Percentiles rank a stretch among this genome's conserved stretches.
phyloP scores from a whole-genome alignment of 2,797 vertebrate genomes.

The Microctenopoma lineatum region DNA sequence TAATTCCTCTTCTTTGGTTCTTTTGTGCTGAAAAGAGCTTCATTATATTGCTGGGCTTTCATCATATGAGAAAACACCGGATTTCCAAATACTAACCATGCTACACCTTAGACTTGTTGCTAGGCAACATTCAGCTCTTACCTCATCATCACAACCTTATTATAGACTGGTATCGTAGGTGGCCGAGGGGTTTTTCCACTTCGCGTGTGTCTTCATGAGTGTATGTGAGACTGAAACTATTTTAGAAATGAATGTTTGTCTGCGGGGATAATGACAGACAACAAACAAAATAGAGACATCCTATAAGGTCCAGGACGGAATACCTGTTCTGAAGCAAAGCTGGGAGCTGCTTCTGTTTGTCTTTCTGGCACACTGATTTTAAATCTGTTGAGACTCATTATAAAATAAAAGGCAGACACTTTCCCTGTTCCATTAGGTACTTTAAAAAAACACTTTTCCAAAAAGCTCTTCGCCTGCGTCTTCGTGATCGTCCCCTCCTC shows the following conservation, averaged over 20 bases:
- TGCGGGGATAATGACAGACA: constrained; percentile 19
- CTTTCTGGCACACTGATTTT: constrained; percentile 63
- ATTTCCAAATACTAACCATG: constrained; percentile 82
- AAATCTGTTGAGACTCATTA: constrained; percentile 76
- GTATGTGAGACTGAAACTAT: constrained; percentile 27
- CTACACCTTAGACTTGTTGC: constrained; percentile 83
- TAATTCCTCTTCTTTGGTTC: constrained; percentile 23
- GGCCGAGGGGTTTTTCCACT: constrained; percentile 51
- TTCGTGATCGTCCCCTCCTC: constrained; percentile 47
- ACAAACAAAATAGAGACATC: constrained; percentile 26
- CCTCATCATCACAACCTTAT: constrained; percentile 69
- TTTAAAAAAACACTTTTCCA: constrained; percentile 36
- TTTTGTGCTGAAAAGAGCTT: constrained; percentile 36
- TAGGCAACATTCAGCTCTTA: constrained; percentile 78
- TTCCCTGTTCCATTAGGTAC: constrained; percentile 50
- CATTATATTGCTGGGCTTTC: constrained; percentile 55
- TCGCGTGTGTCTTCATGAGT: background rate
- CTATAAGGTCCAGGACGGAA: constrained; percentile 44
- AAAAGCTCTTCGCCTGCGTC: constrained; percentile 18
- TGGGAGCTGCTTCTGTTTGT: constrained; percentile 45
- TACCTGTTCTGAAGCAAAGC: constrained; percentile 39
- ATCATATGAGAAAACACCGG: constrained; percentile 77
- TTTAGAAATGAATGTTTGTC: constrained; percentile 21
- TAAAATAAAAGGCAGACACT: constrained; percentile 59
- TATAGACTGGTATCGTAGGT: constrained; percentile 68